A percentile compares a stretch with the other conserved stretches of the same genome.
Evolutionary conservation across 2,888 invertebrate species (phyloP).

Genomic region (Perdita meconis): DNA sequence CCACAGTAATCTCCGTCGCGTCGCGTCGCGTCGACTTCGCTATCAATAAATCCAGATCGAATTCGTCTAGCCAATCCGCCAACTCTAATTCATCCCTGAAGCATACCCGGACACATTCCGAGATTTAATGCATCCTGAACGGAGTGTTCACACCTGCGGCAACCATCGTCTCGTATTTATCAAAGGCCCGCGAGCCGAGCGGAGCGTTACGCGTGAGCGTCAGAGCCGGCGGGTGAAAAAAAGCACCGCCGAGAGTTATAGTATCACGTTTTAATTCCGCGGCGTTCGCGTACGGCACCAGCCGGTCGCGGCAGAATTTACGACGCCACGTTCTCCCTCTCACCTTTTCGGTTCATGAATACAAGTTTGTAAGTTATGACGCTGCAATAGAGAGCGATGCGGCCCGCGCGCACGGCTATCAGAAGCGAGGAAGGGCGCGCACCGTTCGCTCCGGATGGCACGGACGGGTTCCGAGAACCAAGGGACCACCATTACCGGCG

Average conservation of each 20-base stretch:
- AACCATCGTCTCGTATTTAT: slow-evolving; percentile 45
- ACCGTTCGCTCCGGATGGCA: slow-evolving; percentile 52
- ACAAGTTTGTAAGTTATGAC: slow-evolving; percentile 57
- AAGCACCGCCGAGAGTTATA: slow-evolving; percentile 40
- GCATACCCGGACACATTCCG: slow-evolving; percentile 2
- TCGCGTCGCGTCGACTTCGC: slow-evolving; percentile 8
- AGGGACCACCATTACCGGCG: slow-evolving; percentile 56
- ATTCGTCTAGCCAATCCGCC: slow-evolving; percentile 20
- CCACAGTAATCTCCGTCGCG: background rate
- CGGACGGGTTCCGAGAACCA: slow-evolving; percentile 63
- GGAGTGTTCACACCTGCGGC: slow-evolving; percentile 42
- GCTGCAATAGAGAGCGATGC: slow-evolving; percentile 58
- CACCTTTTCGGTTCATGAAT: slow-evolving; percentile 56
- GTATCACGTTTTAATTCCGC: slow-evolving; percentile 59
- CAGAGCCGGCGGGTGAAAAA: slow-evolving; percentile 8
- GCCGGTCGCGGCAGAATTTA: slow-evolving; percentile 40
- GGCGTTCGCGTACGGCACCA: slow-evolving; percentile 39
- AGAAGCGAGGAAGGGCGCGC: slow-evolving; percentile 41
- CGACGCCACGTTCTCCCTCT: slow-evolving; percentile 52
- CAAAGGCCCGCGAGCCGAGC: slow-evolving; percentile 37
- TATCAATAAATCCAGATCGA: slow-evolving; percentile 17
- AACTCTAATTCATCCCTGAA: slow-evolving; percentile 18
- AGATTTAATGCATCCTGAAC: slow-evolving; percentile 49
- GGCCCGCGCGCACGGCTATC: slow-evolving; percentile 46
- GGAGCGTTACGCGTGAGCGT: slow-evolving; percentile 33